Conservation (phyloP, 2,797 vertebrate species). For the Sternotherus odoratus region DNA sequence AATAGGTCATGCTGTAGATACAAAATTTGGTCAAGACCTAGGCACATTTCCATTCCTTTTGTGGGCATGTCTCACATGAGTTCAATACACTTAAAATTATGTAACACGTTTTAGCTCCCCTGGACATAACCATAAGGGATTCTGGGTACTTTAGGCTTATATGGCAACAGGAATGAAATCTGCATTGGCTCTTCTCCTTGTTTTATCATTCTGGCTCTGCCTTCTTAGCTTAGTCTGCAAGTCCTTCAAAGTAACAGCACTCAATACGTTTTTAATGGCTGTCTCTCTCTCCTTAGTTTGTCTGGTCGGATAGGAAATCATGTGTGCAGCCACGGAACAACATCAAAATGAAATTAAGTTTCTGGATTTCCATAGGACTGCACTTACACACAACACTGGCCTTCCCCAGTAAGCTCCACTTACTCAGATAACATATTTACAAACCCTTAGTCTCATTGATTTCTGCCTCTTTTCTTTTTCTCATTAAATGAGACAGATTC, state of each 20-base stretch:
- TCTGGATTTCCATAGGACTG: conserved; percentile 56
- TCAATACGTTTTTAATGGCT: conserved; percentile 67
- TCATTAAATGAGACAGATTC: conserved; percentile 63
- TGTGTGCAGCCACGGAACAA: conserved; percentile 39
- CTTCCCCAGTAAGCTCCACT: conserved; percentile 42
- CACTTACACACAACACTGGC: conserved; percentile 21
- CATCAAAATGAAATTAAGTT: conserved; percentile 58
- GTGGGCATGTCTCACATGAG: background rate
- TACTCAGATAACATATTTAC: conserved; percentile 54
- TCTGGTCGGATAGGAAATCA: conserved; percentile 58
- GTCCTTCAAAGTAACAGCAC: conserved; percentile 47
- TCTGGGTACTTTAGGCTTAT: background rate
- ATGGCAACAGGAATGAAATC: conserved; percentile 50
- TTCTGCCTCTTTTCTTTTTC: conserved; percentile 16
- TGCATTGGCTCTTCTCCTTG: conserved; percentile 19
- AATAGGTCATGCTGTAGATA: background rate
- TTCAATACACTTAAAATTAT: background rate
- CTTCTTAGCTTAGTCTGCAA: conserved; percentile 11
- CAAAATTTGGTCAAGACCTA: background rate
- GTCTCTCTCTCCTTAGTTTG: conserved; percentile 22
- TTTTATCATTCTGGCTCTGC: conserved; percentile 28
- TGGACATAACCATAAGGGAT: background rate
- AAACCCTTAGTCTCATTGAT: conserved; percentile 36
- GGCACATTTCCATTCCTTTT: background rate
- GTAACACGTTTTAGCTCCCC: background rate